Evolutionary conservation across 2,888 invertebrate species (phyloP), one percentile per base, ranked within the genome.

Genomic region (Caenorhabditis imperialis): DNA sequence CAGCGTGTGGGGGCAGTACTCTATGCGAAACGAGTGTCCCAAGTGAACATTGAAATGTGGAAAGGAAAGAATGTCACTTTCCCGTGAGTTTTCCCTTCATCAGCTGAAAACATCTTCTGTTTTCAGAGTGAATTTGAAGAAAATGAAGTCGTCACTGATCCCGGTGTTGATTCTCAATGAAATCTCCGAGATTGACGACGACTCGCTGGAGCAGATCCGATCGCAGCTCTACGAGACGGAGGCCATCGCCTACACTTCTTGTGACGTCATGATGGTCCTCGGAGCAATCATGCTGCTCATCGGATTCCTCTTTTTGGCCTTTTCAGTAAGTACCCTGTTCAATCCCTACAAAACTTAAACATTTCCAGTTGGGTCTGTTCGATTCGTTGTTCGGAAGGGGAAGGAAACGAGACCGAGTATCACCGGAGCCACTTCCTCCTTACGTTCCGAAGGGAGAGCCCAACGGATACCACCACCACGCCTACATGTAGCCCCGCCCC

Each of bases 1-100:
- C 58, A 83, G 81, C 45, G 77, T 23, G 62, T 78, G 38, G 83
- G 81, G 5, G 77, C 75, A 22, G 80, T 79, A n/a, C 73, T 81
- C 12, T 57, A 63, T 42, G 80, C 84, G n/a, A 60, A 69, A 18
- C 72, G 81, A n/a, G 74, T 74, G 4, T 75, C 81, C 8, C 82
- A 82, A 60, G 76, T 83, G 37, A 82, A 84, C 54, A 57, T 83
- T 33, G 84, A 84, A 50, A 86, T 86, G 85, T 86, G 86, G 86
- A 83, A 82, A 51, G 86, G 86, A 47, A 79, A 79, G 38, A 84
- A 85, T 65, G 53, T 86, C 22, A 65, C 78, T 6, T 75, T 86
- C 53, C 84, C 85, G 86, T 86, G 53, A 72, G 85, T 79, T 69
- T 55, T 50, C 35, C 12, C 45, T 58, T 35, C 16, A 23, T 33